Evolutionary conservation across 2,797 vertebrate species (phyloP).

Genomic region (Pithecia hirsuta): DNA sequence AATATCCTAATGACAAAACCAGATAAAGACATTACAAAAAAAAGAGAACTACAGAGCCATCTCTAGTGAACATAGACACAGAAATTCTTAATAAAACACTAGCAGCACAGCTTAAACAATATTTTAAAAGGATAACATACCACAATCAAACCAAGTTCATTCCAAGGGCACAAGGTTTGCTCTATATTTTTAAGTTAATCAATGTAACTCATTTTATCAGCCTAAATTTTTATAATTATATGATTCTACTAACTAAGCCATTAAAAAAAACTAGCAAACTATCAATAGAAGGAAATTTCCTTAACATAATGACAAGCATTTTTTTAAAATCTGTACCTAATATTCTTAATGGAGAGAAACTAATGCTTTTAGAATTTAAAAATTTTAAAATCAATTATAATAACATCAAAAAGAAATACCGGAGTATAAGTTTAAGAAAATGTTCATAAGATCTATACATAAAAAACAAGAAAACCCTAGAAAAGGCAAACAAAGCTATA

Average conservation of each 20-base stretch:
- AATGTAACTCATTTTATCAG: background rate
- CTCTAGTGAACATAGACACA: background rate
- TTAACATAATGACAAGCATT: background rate
- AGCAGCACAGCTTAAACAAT: background rate
- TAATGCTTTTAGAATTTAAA: background rate
- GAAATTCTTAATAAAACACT: background rate
- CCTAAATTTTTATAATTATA: background rate
- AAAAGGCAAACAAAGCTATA: background rate
- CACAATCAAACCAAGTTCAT: background rate
- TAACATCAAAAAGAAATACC: background rate
- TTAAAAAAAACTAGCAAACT: background rate
- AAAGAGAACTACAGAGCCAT: background rate
- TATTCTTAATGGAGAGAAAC: background rate
- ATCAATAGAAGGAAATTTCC: background rate
- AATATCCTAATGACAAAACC: background rate
- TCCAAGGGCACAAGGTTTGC: background rate
- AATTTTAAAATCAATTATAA: background rate
- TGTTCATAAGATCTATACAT: background rate
- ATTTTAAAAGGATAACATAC: background rate
- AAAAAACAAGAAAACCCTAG: background rate
- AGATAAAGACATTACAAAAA: background rate
- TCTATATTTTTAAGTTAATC: background rate
- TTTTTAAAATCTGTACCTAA: background rate
- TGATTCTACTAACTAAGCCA: background rate
- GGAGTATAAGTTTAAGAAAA: background rate